Base-by-base conservation (phyloP, 2,888 invertebrate species). In the Poecilobothrus nobilitatus region DNA sequence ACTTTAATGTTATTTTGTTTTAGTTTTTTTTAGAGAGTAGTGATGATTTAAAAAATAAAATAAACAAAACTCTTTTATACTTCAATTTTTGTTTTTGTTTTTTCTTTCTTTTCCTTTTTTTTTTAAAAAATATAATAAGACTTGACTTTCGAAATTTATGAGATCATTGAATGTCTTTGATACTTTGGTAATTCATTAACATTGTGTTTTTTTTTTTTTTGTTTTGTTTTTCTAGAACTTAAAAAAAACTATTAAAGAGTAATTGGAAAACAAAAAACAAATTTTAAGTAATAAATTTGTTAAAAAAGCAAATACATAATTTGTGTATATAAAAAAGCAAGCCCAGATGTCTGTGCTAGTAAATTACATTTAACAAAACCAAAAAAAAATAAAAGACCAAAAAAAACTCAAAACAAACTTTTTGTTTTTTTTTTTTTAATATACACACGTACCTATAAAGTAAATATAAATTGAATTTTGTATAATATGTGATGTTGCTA, bases 101-200 rank as follows among this genome's bases (percentile, higher is more conserved):
- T 53, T 44, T 44, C 34, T 8, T n/a, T n/a, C n/a, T n/a, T n/a
- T n/a, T n/a, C n/a, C n/a, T n/a, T n/a, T n/a, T n/a, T n/a, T n/a
- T n/a, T n/a, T n/a, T n/a, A n/a, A n/a, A n/a, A 53, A 53, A 53
- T 18, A 53, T 53, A 27, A 27, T 27, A 53, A 53, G 15, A 53
- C 53, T 53, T 53, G n/a, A 15, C n/a, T 53, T 53, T n/a, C 15
- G 53, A 53, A 53, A 53, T 53, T 53, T 53, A 53, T 53, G 53
- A 53, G 53, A 53, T 53, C 53, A 53, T 15, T 53, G 53, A 53
- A 53, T 53, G 53, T 53, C 53, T 53, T 53, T 53, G 53, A 53
- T 53, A 53, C 53, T 53, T n/a, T 53, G n/a, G 53, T 53, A 53
- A 53, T 53, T 53, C 53, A 53, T 53, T 53, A 53, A 53, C 53